Evolutionary conservation across 2,888 invertebrate genomes (phyloP).

Genomic region (Clunio marinus): DNA sequence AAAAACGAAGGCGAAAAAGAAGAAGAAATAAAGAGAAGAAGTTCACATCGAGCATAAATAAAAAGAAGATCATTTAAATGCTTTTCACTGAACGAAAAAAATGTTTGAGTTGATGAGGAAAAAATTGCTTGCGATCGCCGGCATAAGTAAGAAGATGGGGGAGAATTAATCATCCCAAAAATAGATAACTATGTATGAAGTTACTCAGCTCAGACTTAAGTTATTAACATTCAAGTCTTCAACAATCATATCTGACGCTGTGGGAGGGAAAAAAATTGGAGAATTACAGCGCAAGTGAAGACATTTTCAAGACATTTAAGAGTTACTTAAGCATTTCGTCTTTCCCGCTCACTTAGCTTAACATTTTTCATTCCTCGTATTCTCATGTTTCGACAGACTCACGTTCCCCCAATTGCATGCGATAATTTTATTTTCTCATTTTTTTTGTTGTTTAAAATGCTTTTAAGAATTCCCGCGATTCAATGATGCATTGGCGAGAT

Average conservation of each 20-base stretch:
- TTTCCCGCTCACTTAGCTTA: not conserved
- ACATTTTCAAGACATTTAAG: conserved; percentile 1
- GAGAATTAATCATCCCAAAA: conserved; percentile 16
- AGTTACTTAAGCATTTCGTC: not conserved
- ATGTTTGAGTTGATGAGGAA: not conserved
- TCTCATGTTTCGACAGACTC: not conserved
- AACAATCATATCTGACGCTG: not conserved
- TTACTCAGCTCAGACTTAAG: not conserved
- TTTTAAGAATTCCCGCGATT: conserved; percentile 1
- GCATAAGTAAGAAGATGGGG: not conserved
- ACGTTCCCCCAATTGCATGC: not conserved
- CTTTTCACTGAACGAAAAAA: not conserved
- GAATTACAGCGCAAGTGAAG: not conserved
- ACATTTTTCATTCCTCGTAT: not conserved
- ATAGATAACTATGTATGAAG: not conserved
- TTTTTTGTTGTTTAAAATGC: not conserved
- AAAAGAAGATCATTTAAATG: not conserved
- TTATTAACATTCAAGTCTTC: not conserved
- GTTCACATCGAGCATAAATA: not conserved
- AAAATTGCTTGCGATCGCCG: conserved; percentile 3
- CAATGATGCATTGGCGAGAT: not conserved
- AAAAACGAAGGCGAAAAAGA: not conserved
- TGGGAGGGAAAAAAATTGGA: not conserved
- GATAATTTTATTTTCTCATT: not conserved
- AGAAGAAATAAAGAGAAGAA: not conserved